phyloP scores from a whole-genome alignment of 2,113 vertebrate species.

The Myrmophylax atrothorax region DNA sequence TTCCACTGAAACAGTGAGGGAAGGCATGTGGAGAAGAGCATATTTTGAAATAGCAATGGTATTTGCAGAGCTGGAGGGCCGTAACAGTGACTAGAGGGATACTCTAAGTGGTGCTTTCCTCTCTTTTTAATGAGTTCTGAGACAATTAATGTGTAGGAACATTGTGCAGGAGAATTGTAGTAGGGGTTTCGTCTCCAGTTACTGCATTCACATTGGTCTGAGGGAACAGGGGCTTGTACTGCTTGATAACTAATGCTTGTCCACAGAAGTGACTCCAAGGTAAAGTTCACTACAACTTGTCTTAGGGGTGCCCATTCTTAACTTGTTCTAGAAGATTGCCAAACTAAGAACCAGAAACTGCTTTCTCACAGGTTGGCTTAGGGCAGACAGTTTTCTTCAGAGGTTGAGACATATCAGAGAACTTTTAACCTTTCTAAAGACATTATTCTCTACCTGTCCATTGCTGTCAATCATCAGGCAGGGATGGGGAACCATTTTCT shows the following conservation, averaged over 20 bases:
- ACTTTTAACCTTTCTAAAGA: background rate
- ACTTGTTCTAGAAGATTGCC: background rate
- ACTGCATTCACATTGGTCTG: background rate
- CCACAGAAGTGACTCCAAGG: background rate
- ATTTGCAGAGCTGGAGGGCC: background rate
- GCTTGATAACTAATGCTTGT: background rate
- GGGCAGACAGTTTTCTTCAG: background rate
- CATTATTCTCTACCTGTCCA: background rate
- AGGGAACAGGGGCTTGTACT: background rate
- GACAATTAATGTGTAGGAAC: background rate
- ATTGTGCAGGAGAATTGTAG: background rate
- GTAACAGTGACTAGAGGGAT: background rate
- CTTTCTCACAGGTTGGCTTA: background rate
- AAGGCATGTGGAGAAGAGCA: fast-evolving
- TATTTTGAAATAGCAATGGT: background rate
- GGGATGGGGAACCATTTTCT: background rate
- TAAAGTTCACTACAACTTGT: background rate
- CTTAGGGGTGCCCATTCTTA: background rate
- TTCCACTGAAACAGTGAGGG: background rate
- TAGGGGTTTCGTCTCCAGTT: background rate
- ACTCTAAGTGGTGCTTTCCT: background rate
- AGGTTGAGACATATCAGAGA: background rate
- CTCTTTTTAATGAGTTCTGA: background rate
- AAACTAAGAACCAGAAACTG: background rate
- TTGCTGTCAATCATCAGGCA: background rate